Conservation (phyloP, 2,797 vertebrate species). For the Sphenopsis melanotis region DNA sequence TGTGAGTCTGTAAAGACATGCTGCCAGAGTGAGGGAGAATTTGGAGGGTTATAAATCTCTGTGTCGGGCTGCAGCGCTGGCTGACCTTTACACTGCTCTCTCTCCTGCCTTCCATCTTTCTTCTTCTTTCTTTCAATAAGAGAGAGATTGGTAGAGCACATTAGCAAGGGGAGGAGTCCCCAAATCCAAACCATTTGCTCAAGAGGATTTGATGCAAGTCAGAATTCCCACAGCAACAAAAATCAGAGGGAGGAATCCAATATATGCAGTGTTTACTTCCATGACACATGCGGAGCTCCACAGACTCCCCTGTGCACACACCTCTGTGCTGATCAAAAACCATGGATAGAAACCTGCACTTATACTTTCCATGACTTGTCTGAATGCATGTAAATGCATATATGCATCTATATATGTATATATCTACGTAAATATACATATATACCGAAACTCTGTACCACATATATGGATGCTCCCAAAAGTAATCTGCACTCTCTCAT, state of each 20-base stretch:
- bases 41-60: conserved; percentile 70
- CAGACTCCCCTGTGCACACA: background rate
- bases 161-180: background rate
- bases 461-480: background rate
- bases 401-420: background rate
- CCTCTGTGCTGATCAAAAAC: background rate
- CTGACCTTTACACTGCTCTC: conserved; percentile 34
- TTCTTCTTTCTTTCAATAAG: conserved; percentile 18
- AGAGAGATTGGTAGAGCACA: background rate
- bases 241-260: background rate
- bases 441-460: background rate
- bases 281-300: background rate
- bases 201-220: background rate
- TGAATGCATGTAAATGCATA: background rate
- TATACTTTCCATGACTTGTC: background rate
- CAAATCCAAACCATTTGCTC: conserved; percentile 1
- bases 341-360: background rate
- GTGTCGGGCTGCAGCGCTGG: background rate
- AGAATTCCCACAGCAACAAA: background rate
- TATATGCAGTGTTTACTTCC: background rate
- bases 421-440: background rate
- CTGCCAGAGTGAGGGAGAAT: conserved; percentile 64
- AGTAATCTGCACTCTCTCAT: background rate
- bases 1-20: conserved; percentile 73
- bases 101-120: conserved; percentile 14